Evolutionary conservation across 1,140 invertebrate genomes (phyloP).

Genomic region (Schmidtea mediterranea): DNA sequence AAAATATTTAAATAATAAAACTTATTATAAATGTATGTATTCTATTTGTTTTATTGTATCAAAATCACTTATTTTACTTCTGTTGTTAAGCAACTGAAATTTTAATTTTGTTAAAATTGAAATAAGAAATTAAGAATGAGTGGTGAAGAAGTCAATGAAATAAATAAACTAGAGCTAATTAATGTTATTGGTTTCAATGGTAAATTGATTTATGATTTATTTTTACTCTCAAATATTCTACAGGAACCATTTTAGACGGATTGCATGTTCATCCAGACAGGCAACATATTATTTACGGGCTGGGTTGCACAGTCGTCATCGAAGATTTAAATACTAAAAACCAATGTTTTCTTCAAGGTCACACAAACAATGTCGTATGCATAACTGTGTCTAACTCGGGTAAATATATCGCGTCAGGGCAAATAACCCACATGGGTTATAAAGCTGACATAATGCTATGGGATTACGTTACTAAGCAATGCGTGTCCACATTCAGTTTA

Average conservation of each 20-base stretch:
- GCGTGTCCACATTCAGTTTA: conserved; percentile 40
- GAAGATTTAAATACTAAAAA: conserved; percentile 41
- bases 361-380: conserved; percentile 52
- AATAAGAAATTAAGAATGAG: no score
- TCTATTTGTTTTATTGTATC: no score
- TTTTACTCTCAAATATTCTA: not conserved
- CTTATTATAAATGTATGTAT: no score
- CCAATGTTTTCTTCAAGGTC: conserved; percentile 49
- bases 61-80: no score
- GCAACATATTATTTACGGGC: conserved; percentile 46
- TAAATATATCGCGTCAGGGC: conserved; percentile 52
- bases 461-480: conserved; percentile 40
- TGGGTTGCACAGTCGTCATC: conserved; percentile 54
- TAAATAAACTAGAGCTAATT: not conserved
- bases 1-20: no score
- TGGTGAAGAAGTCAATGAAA: not conserved
- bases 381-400: conserved; percentile 48
- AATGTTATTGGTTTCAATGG: not conserved
- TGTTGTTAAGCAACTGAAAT: no score
- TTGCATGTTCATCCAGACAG: conserved; percentile 47
- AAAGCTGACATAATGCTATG: conserved; percentile 59
- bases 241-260: conserved; percentile 36
- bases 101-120: no score
- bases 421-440: conserved; percentile 62
- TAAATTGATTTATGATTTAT: not conserved